Conservation (phyloP, 2,113 vertebrate genomes). For the Anarhynchus alexandrinus region DNA sequence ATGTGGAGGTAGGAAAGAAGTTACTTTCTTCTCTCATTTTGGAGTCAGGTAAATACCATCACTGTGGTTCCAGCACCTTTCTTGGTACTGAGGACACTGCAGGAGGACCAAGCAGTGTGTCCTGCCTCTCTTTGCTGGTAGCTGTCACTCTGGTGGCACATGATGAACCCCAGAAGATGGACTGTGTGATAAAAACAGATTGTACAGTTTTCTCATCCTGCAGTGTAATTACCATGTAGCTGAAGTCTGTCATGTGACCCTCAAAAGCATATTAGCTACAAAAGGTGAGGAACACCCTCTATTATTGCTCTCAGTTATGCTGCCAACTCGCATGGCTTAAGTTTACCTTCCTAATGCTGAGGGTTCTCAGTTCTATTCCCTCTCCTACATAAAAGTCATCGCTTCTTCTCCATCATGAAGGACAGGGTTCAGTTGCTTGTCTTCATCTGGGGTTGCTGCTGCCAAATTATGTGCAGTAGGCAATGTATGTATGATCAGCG, state of each 20-base stretch:
- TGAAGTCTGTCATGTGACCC: neutral
- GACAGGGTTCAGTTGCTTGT: neutral
- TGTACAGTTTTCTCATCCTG: neutral
- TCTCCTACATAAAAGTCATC: neutral
- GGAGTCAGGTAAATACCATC: neutral
- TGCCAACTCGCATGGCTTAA: neutral
- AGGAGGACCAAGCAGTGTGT: neutral
- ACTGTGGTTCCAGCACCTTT: neutral
- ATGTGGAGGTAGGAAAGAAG: neutral
- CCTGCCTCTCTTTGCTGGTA: neutral
- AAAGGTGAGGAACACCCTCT: neutral
- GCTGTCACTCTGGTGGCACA: neutral
- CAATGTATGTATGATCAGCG: neutral
- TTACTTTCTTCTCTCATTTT: neutral
- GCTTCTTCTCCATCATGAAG: neutral
- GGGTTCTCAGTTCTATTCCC: neutral
- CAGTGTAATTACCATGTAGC: neutral
- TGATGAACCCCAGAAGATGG: neutral
- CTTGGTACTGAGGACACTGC: neutral
- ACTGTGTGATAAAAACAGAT: neutral
- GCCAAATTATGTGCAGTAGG: neutral
- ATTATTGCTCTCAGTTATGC: neutral
- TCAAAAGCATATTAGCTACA: neutral
- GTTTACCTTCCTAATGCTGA: neutral
- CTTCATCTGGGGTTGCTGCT: constrained; percentile 5